These are phyloP conservation scores for Spermophilus dauricus DNA, from an alignment of 2,113 vertebrate species.

Conservation along the genomic window DNA sequence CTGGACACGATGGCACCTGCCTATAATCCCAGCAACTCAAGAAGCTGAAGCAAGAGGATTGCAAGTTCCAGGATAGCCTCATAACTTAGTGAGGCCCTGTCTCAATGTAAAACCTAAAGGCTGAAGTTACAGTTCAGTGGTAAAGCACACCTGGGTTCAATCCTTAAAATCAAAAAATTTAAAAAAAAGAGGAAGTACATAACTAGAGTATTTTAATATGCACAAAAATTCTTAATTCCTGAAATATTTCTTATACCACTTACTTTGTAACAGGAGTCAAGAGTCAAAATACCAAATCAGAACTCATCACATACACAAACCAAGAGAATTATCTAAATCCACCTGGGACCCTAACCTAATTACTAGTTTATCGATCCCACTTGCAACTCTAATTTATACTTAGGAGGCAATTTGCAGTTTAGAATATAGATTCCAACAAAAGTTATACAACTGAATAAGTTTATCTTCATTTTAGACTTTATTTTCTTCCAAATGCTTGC, in stretches of 20 bases:
- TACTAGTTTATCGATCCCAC: conserved; percentile 66
- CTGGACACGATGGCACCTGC: no score
- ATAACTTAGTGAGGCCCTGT: no score
- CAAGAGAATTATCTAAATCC: conserved; percentile 28
- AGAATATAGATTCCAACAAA: neutral
- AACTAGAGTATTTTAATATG: conserved; percentile 9
- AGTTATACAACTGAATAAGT: neutral
- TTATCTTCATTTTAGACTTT: conserved; percentile 44
- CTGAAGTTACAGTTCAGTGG: no score
- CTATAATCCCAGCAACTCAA: no score
- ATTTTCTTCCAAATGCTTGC: neutral
- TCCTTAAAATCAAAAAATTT: no score
- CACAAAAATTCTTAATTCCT: conserved; percentile 40
- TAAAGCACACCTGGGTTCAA: no score
- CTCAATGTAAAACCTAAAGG: no score
- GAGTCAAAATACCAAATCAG: conserved; percentile 30
- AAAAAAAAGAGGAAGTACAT: no score
- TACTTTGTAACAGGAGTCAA: neutral
- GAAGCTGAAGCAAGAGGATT: no score
- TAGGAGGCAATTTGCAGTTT: conserved; percentile 49
- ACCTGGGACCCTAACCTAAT: conserved; percentile 71
- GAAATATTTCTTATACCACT: neutral
- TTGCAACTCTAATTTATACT: conserved; percentile 23
- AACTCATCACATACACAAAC: conserved; percentile 24
- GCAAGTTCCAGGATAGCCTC: no score